These are phyloP conservation scores for Patiria pectinifera DNA, from an alignment of 53 echinoderm and acorn worm genomes.

Conservation along the genomic window DNA sequence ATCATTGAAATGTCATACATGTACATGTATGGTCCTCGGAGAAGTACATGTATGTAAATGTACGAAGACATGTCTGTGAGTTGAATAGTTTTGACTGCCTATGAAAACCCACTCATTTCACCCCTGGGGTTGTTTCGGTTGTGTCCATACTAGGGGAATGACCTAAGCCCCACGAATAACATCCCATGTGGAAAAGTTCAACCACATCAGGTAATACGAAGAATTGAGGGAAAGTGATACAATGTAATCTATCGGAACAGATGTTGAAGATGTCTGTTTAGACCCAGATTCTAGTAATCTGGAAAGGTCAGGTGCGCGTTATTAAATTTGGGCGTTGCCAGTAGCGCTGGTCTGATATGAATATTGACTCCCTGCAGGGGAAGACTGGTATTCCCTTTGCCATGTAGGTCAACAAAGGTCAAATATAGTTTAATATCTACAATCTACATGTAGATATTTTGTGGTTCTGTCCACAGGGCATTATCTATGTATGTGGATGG, in stretches of 20 bases:
- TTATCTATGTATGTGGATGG: background rate
- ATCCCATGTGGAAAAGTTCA: slow-evolving; percentile 18
- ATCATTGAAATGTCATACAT: background rate
- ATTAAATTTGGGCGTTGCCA: slow-evolving; percentile 65
- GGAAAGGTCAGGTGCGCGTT: slow-evolving; percentile 49
- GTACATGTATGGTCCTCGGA: background rate
- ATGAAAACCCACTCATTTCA: slow-evolving; percentile 41
- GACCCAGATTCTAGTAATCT: slow-evolving; percentile 52
- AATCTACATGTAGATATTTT: background rate
- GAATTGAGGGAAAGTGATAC: background rate
- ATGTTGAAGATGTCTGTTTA: slow-evolving; percentile 43
- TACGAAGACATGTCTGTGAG: background rate
- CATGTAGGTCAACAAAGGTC: slow-evolving; percentile 49
- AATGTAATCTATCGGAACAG: slow-evolving; percentile 35
- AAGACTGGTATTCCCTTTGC: background rate
- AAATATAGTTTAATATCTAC: slow-evolving; percentile 32
- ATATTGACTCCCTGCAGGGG: slow-evolving; percentile 49
- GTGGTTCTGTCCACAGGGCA: background rate
- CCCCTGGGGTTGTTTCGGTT: slow-evolving; percentile 35
- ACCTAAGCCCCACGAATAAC: background rate
- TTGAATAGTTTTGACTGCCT: slow-evolving; percentile 44
- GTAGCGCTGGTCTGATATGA: slow-evolving; percentile 41
- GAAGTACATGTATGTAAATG: background rate
- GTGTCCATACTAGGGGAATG: slow-evolving; percentile 25
- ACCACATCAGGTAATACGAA: no score